Evolutionary conservation across 2,888 invertebrate genomes (phyloP).

Genomic region (Eupithecia subumbrata): DNA sequence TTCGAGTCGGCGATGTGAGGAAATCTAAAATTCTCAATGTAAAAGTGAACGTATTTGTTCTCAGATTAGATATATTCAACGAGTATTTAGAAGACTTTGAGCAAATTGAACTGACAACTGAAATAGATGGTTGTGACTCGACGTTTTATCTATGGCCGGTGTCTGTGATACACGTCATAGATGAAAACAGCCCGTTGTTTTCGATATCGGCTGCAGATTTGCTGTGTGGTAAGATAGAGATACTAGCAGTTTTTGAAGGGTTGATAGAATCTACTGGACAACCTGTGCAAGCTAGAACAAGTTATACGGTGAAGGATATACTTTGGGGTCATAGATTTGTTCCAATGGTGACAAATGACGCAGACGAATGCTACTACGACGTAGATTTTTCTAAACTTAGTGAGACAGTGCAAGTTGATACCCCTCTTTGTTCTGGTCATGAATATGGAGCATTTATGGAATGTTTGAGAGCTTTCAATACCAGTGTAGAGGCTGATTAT

Average conservation of each 20-base stretch:
- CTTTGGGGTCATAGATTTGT: slow-evolving; percentile 95
- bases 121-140: slow-evolving; percentile 93
- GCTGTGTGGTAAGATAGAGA: slow-evolving; percentile 91
- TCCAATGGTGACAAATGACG: slow-evolving; percentile 89
- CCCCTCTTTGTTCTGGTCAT: slow-evolving; percentile 92
- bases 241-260: slow-evolving; percentile 95
- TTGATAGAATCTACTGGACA: slow-evolving; percentile 95
- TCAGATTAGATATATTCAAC: slow-evolving; percentile 91
- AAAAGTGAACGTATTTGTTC: slow-evolving; percentile 92
- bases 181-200: slow-evolving; percentile 93
- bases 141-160: slow-evolving; percentile 99
- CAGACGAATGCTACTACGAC: slow-evolving; percentile 87
- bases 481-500: slow-evolving; percentile 11
- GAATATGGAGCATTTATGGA: slow-evolving; percentile 78
- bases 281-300: slow-evolving; percentile 91
- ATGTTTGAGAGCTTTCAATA: slow-evolving; percentile 6
- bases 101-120: slow-evolving; percentile 90
- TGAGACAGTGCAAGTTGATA: slow-evolving; percentile 92
- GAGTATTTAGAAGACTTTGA: slow-evolving; percentile 89
- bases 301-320: slow-evolving; percentile 91
- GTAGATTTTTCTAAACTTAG: slow-evolving; percentile 96
- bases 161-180: slow-evolving; percentile 95
- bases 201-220: slow-evolving; percentile 95
- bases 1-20: slow-evolving; percentile 97
- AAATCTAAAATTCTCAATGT: slow-evolving; percentile 98